phyloP scores from a whole-genome alignment of 2,113 vertebrate species.

The Pelecanus crispus region DNA sequence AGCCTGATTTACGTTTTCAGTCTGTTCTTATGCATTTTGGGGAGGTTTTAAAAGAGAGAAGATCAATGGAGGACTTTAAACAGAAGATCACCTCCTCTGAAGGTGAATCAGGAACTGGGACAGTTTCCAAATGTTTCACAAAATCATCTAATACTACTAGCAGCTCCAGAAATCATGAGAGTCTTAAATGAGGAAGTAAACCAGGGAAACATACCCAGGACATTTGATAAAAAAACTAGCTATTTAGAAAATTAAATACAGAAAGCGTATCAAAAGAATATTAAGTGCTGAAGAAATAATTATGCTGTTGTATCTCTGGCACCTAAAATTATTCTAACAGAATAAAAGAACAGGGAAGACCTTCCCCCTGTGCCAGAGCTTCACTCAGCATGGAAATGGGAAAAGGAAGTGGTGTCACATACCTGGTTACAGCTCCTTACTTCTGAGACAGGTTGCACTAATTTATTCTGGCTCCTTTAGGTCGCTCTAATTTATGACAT shows the following conservation, averaged over 20 bases:
- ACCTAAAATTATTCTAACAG: neutral
- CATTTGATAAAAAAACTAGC: neutral
- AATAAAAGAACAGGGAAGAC: neutral
- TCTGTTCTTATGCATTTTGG: conserved; percentile 43
- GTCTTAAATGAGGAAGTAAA: conserved; percentile 44
- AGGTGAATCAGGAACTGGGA: conserved; percentile 72
- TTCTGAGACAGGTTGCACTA: neutral
- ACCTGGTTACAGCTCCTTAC: neutral
- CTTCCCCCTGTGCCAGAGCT: neutral
- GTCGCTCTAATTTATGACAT: neutral
- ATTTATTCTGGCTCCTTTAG: neutral
- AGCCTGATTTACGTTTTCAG: conserved; percentile 37
- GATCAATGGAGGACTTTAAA: conserved; percentile 62
- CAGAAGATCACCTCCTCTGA: conserved; percentile 62
- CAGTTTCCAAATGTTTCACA: conserved; percentile 66
- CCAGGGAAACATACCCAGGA: conserved; percentile 30
- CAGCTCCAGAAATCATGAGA: conserved; percentile 63
- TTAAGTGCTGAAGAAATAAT: conserved; percentile 16
- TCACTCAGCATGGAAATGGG: neutral
- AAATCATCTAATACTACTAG: conserved; percentile 60
- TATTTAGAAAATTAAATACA: conserved; percentile 42
- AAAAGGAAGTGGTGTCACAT: neutral
- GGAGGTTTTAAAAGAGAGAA: conserved; percentile 57
- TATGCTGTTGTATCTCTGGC: neutral
- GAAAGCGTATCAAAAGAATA: conserved; percentile 12